A percentile compares a stretch with the other conserved stretches of the same genome.
Evolutionary conservation across 2,888 invertebrate genomes (phyloP).

Genomic region (Stenotaenia linearis): DNA sequence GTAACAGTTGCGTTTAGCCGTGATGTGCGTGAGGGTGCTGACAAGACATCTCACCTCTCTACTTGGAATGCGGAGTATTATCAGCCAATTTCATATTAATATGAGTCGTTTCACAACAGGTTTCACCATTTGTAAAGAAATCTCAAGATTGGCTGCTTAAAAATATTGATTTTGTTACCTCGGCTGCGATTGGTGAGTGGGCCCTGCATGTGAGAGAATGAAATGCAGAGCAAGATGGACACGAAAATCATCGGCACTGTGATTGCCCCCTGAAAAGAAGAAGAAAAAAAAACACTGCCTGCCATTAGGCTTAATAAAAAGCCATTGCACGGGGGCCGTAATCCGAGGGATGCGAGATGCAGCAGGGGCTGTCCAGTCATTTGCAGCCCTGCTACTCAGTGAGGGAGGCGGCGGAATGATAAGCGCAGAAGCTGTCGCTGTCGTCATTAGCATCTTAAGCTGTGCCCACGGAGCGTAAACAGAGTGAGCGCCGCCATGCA

Average conservation of each 20-base stretch:
- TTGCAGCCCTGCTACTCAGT: constrained; percentile 21
- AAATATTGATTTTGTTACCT: constrained; percentile 34
- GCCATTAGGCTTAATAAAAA: constrained; percentile 35
- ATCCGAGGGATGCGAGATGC: constrained; percentile 29
- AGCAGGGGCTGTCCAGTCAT: constrained; percentile 28
- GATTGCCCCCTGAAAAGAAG: constrained; percentile 31
- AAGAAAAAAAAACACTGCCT: constrained; percentile 32
- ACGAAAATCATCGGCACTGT: constrained; percentile 33
- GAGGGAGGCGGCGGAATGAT: constrained; percentile 13
- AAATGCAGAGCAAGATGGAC: constrained; percentile 34
- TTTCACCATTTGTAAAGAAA: constrained; percentile 35
- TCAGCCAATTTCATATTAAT: constrained; percentile 35
- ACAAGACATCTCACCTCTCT: constrained; percentile 10
- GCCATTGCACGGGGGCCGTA: constrained; percentile 30
- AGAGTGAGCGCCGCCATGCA: constrained; percentile 28
- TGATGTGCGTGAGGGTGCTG: constrained; percentile 23
- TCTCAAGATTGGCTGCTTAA: constrained; percentile 35
- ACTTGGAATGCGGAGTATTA: constrained; percentile 29
- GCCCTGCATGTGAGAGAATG: constrained; percentile 28
- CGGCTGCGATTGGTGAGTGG: constrained; percentile 32
- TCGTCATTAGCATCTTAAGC: constrained; percentile 33
- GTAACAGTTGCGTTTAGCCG: not conserved
- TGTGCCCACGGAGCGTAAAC: constrained; percentile 30
- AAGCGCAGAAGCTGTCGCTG: constrained; percentile 8
- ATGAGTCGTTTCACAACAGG: constrained; percentile 35